A percentile compares a stretch with the other conserved stretches of the same genome.
Conservation (phyloP, 2,888 invertebrate species). For the Notocelia uddmanniana region DNA sequence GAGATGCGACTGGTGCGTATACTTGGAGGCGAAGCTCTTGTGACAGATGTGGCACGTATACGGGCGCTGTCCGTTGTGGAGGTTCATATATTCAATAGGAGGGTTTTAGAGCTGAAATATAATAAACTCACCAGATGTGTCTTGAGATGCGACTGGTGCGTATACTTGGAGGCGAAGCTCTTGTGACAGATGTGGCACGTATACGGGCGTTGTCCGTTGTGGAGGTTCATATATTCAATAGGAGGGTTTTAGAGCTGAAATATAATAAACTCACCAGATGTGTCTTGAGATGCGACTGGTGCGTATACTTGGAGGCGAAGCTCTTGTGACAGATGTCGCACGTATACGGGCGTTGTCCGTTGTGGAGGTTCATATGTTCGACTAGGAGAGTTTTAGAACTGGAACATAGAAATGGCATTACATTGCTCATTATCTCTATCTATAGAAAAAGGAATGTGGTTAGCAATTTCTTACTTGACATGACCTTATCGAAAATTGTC, state of each 20-base stretch:
- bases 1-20: conserved; percentile 90
- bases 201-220: too few species aligned
- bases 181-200: conserved; percentile 89
- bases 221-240: too few species aligned
- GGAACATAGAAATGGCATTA: conserved; percentile 27
- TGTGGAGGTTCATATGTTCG: conserved; percentile 91
- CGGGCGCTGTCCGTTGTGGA: too few species aligned
- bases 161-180: conserved; percentile 92
- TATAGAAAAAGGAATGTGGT: too few species aligned
- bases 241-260: conserved; percentile 77
- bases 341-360: conserved; percentile 88
- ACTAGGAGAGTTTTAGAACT: conserved; percentile 89
- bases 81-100: conserved; percentile 92
- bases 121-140: conserved; percentile 86
- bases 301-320: conserved; percentile 92
- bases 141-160: conserved; percentile 90
- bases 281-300: conserved; percentile 91
- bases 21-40: conserved; percentile 92
- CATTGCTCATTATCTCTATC: too few species aligned
- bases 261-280: conserved; percentile 79
- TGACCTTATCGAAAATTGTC: too few species aligned
- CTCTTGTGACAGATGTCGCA: conserved; percentile 89
- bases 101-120: conserved; percentile 69
- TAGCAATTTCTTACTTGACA: too few species aligned
- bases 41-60: conserved; percentile 88